Evolutionary conservation across 2,113 vertebrate genomes (phyloP).

Genomic region (Miniopterus natalensis): DNA sequence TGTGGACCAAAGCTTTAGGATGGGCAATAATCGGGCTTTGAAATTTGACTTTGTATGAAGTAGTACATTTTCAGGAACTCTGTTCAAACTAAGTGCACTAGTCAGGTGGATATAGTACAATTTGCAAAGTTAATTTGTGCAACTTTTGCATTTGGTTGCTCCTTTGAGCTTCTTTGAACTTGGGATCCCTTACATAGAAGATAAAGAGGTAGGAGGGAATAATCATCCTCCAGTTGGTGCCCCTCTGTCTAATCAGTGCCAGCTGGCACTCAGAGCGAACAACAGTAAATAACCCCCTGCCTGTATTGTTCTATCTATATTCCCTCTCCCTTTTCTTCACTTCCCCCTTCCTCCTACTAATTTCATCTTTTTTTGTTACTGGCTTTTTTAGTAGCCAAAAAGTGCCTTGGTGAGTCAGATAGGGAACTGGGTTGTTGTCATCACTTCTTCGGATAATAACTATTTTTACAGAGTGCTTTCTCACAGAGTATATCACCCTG

Average conservation of each 20-base stretch:
- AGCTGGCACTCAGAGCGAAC: not conserved
- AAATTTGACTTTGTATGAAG: conserved; percentile 37
- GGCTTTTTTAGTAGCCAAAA: not conserved
- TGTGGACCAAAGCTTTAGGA: not conserved
- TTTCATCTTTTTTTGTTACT: not conserved
- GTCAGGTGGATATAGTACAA: not conserved
- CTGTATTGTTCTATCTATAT: not conserved
- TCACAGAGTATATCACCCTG: not conserved
- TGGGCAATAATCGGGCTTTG: not conserved
- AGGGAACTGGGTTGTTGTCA: not conserved
- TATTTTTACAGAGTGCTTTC: not conserved
- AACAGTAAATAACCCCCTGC: not conserved
- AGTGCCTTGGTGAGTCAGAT: not conserved
- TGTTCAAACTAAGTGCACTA: not conserved
- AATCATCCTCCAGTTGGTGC: not conserved
- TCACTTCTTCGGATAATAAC: not conserved
- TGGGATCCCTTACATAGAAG: not conserved
- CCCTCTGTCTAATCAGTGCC: not conserved
- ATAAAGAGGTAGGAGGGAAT: not conserved
- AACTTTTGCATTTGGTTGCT: not conserved
- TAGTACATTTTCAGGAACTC: conserved; percentile 43
- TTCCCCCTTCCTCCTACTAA: not conserved
- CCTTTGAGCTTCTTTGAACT: conserved; percentile 6
- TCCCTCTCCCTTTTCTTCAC: not conserved
- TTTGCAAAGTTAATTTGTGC: not conserved